Evolutionary conservation across 1,140 invertebrate genomes (phyloP).

Genomic region (Akabosia matsudoensis): DNA sequence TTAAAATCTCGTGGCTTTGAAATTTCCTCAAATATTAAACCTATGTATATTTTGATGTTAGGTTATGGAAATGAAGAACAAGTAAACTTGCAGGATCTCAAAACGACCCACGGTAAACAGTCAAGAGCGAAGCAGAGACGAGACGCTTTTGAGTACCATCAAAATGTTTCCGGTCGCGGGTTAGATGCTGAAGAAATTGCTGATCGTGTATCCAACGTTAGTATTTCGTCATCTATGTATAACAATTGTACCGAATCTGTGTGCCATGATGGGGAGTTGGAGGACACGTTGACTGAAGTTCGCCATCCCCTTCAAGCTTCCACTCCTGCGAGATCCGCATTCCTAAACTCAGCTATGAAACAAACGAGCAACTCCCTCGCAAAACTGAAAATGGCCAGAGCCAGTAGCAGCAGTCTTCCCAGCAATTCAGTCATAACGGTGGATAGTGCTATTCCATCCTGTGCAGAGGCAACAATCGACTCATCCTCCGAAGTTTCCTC

Average conservation of each 20-base stretch:
- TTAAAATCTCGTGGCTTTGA: too few species aligned
- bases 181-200: not conserved
- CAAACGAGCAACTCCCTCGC: not conserved
- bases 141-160: not conserved
- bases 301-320: not conserved
- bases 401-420: not conserved
- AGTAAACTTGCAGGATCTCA: not conserved
- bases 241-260: not conserved
- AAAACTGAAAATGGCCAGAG: not conserved
- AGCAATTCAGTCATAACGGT: not conserved
- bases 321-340: not conserved
- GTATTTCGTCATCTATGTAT: constrained; percentile 1
- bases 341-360: not conserved
- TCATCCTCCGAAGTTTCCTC: not conserved
- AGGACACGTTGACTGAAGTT: not conserved
- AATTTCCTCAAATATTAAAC: not conserved
- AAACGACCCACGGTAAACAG: not conserved
- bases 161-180: not conserved
- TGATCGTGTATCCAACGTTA: not conserved
- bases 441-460: not conserved
- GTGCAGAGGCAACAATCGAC: constrained; percentile 2
- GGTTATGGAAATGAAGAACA: constrained; percentile 24
- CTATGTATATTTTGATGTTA: not conserved
- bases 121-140: not conserved
- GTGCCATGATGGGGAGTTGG: not conserved